These are phyloP conservation scores for Myodes glareolus DNA, from an alignment of 2,113 vertebrate species.

Conservation along the genomic window DNA sequence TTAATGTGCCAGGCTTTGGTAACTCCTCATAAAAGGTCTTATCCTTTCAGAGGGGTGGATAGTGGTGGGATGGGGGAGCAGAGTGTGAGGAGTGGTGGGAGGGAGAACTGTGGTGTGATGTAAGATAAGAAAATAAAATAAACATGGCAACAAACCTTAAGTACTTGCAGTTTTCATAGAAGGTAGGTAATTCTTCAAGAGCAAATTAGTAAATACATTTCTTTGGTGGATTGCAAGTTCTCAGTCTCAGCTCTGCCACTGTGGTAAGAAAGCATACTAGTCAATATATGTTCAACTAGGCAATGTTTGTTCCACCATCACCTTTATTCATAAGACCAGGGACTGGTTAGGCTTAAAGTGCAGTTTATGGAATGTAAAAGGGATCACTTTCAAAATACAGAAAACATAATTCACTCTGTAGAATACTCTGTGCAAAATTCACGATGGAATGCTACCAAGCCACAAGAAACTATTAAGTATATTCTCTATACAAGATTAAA, in stretches of 20 bases:
- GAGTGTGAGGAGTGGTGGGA: no score
- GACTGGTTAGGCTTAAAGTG: not conserved
- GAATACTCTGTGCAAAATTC: not conserved
- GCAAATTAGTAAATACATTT: not conserved
- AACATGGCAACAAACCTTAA: not conserved
- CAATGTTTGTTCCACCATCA: not conserved
- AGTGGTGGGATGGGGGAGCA: no score
- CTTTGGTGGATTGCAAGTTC: not conserved
- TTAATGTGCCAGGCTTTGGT: no score
- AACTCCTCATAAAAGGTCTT: no score
- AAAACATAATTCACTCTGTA: not conserved
- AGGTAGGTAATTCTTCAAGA: not conserved
- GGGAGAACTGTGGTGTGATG: no score
- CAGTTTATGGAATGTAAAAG: not conserved
- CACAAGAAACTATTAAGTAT: not conserved
- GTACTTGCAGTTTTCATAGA: not conserved
- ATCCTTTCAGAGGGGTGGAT: no score
- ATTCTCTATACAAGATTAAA: not conserved
- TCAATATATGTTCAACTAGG: not conserved
- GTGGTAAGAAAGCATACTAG: not conserved
- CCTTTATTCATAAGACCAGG: not conserved
- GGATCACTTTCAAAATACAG: conserved; percentile 22
- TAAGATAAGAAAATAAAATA: not conserved
- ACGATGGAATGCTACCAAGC: conserved; percentile 8
- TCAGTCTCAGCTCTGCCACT: not conserved